Evolutionary conservation across 2,113 vertebrate species (phyloP).

Genomic region (Pedetes capensis): DNA sequence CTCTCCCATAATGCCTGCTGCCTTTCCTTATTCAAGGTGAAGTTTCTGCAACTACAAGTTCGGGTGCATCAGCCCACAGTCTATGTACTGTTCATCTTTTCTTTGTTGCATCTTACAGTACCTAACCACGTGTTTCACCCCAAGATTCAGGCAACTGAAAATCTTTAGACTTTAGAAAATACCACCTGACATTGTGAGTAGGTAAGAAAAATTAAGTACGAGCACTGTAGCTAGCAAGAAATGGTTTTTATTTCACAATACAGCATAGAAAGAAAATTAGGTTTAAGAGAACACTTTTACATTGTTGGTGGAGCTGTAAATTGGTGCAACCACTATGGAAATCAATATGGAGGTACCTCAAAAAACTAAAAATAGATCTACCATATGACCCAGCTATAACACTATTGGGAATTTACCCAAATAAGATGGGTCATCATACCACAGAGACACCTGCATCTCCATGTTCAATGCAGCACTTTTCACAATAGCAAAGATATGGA

Average conservation of each 20-base stretch:
- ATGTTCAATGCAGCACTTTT: no score
- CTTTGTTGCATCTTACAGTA: not conserved
- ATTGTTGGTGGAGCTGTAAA: no score
- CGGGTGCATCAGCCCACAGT: not conserved
- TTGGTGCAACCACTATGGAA: no score
- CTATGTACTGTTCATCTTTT: fast-evolving
- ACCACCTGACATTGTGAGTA: not conserved
- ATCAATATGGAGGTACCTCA: no score
- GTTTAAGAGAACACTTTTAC: no score
- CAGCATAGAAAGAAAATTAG: not conserved
- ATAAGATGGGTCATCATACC: no score
- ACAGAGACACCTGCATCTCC: no score
- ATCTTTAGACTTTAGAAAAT: not conserved
- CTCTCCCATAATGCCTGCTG: not conserved
- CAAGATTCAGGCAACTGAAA: not conserved
- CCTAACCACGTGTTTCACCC: not conserved
- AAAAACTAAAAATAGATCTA: no score
- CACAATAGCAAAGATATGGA: no score
- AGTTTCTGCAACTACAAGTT: not conserved
- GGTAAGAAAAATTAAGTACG: not conserved
- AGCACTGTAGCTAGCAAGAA: not conserved
- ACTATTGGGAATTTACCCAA: no score
- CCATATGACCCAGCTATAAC: no score
- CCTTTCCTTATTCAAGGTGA: not conserved
- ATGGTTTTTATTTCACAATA: not conserved